Evolutionary conservation across 1,140 invertebrate species (phyloP), one percentile per base, ranked within the genome.

Genomic region (Anastrepha obliqua): DNA sequence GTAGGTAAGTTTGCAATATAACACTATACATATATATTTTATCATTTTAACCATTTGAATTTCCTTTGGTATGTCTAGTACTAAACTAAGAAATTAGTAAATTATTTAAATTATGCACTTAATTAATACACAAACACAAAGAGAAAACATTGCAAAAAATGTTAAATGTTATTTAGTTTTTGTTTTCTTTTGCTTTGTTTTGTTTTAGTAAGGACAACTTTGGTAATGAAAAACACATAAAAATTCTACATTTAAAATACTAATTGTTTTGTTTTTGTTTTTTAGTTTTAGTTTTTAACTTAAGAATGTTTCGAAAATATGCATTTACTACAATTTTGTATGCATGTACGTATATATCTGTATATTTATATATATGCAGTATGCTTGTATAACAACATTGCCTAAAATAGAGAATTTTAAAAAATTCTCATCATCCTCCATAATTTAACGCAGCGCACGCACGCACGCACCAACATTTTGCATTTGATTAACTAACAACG

Each of bases 51-150:
- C 59, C 55, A 86, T 91, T 89, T 90, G 91, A 90, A 92, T 91
- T 92, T 90, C 90, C 91, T 92, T 92, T 92, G 91, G 91, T 92
- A 91, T 92, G 91, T 92, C 91, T 92, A 92, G 91, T 92, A 90
- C 90, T 89, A 59, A 81, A 81, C 88, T 88, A 90, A 87, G 90
- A 89, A 91, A 90, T 59, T 17, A 55, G 47, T 81, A 81, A 81
- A 81, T 81, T 81, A 81, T 20, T 42, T 62, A 42, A 62, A 60
- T 29, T 13, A 86, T 62, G 9, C 29, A 86, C 29, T 86, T 86
- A 42, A 44, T 86, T 86, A 86, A 86, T 86, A 86, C 42, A n/a
- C 55, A 29, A 29, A 29, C 29, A 29, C 29, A 29, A 7, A 58
- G 13, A 58, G 59, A 85, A 60, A 58, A 86, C 60, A 86, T 62